A percentile compares a stretch with the other conserved stretches of the same genome.
These are phyloP conservation scores for Lamprologus tigripictilis DNA, from an alignment of 2,113 vertebrate species.

Conservation along the genomic window DNA sequence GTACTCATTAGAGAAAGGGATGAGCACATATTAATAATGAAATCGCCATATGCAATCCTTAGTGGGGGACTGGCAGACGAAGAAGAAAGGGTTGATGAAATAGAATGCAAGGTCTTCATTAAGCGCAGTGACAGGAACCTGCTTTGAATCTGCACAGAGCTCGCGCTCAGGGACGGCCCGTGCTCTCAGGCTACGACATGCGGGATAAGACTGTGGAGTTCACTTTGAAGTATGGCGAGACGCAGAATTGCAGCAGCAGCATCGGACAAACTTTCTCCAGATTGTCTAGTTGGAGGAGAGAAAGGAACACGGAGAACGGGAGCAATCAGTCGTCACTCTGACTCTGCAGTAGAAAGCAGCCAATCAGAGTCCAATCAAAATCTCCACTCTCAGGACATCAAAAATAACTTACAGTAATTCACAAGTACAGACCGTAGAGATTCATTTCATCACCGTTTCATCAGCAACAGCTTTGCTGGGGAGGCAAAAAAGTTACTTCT, in stretches of 20 bases:
- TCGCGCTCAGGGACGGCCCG: constrained; percentile 17
- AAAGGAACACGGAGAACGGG: not conserved
- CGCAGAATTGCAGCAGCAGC: not conserved
- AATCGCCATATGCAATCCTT: constrained; percentile 14
- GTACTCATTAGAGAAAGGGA: constrained; percentile 41
- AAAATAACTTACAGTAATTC: constrained; percentile 43
- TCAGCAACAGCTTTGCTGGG: constrained; percentile 19
- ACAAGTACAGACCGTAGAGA: not conserved
- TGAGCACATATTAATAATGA: constrained; percentile 37
- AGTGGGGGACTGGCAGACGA: not conserved
- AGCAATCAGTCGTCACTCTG: constrained; percentile 34
- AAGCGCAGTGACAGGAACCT: constrained; percentile 47
- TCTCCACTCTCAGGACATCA: constrained; percentile 5
- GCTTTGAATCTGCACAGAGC: constrained; percentile 18
- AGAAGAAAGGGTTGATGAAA: constrained; percentile 64
- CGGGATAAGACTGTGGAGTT: not conserved
- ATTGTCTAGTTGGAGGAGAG: constrained; percentile 9
- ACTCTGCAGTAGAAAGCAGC: constrained; percentile 35
- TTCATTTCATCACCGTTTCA: constrained; percentile 44
- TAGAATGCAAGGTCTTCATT: constrained; percentile 65
- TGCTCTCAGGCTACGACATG: constrained; percentile 21
- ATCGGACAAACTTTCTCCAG: constrained; percentile 40
- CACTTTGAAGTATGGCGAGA: constrained; percentile 43
- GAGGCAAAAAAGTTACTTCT: not conserved
- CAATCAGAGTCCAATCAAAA: constrained; percentile 57